Evolutionary conservation across 2,797 vertebrate species (phyloP), one percentile per base, ranked within the genome.

Genomic region (Acanthis flammea): DNA sequence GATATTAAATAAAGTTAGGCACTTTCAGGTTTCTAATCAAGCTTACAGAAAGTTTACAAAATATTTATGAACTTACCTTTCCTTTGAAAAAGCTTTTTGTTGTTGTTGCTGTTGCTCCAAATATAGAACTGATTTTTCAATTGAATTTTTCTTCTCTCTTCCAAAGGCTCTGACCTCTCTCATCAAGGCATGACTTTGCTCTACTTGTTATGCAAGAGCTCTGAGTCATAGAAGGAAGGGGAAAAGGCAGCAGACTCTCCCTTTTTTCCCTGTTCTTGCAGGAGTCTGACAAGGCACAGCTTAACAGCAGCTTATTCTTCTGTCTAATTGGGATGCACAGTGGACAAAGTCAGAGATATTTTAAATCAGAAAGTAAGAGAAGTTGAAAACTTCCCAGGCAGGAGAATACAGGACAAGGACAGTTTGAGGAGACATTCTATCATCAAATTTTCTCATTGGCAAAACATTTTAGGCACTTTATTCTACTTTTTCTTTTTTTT

Each of bases 1-100:
- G 54, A 83, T 82, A 80, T 95, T 87, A 94, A 96, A 94, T 88
- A 86, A 95, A 93, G 16, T 61, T 58, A 28, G 68, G 35, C 42
- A 44, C 31, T 91, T 95, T 61, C 61, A 82, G 60, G 57, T 82
- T 80, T 58, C 55, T 85, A 82, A 95, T 88, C 63, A 86, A 92
- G 47, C 55, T 83, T 60, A 86, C 68, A 76, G 63, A 79, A 87
- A 94, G 57, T 83, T 79, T 61, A 73, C 51, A 62, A 88, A 90
- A 73, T 90, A 86, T 82, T 94, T 87, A 78, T 87, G 81, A 91
- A 71, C 17, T 58, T 87, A 50, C 48, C 30, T 90, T 79, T 90
- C 57, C 35, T 85, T 67, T 67, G 63, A 87, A 88, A 60, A 42
- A 21, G 21, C 10, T 75, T 80, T 19, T 63, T 71, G 27, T 53